These are phyloP conservation scores for Euura saliciscinereae DNA, from an alignment of 1,140 invertebrate genomes.

Conservation along the genomic window DNA sequence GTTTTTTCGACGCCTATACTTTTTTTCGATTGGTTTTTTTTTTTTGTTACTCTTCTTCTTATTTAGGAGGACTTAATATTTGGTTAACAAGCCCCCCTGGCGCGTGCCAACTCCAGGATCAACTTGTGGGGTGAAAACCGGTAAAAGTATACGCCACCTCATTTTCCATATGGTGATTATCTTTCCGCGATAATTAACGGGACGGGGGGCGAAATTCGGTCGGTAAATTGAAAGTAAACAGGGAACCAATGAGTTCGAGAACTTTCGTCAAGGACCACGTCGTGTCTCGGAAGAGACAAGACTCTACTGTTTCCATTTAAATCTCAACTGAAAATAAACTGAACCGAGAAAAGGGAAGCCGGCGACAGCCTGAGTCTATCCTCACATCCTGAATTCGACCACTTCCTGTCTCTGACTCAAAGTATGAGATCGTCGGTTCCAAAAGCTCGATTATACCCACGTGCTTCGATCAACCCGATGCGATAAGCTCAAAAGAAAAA, in stretches of 20 bases:
- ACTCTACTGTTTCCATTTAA: neutral
- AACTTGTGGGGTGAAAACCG: conserved; percentile 1
- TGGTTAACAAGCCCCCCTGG: conserved; percentile 6
- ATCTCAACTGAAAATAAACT: neutral
- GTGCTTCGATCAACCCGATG: no score
- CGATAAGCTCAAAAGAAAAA: no score
- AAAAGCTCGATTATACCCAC: no score
- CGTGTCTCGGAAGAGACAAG: neutral
- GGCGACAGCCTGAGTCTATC: no score
- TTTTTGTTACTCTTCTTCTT: neutral
- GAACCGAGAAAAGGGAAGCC: no score
- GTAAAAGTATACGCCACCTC: neutral
- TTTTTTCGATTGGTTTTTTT: neutral
- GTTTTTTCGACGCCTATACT: neutral
- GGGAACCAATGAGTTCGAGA: no score
- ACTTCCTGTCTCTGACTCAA: no score
- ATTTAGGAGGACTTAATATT: neutral
- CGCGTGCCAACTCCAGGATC: conserved; percentile 3
- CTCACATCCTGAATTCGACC: no score
- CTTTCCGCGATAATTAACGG: neutral
- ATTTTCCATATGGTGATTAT: no score
- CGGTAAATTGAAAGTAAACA: no score
- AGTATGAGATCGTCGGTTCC: no score
- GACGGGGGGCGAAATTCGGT: neutral
- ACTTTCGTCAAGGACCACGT: no score